Conservation (phyloP, 2,888 invertebrate genomes). For the Sericinus montela region DNA sequence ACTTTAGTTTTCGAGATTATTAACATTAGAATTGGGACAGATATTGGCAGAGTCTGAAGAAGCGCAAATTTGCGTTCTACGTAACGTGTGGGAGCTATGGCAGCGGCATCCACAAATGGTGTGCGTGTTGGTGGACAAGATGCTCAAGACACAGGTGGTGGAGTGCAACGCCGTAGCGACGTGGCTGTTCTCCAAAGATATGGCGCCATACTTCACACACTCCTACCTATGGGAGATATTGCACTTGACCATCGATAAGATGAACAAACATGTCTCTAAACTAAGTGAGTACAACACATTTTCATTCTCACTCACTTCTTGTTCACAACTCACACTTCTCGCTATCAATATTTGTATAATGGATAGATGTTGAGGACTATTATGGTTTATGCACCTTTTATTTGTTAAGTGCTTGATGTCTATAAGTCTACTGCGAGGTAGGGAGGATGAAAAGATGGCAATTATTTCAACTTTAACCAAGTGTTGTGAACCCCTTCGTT, state of each 20-base stretch:
- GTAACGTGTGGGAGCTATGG: slow-evolving; percentile 97
- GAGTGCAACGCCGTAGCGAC: slow-evolving; percentile 98
- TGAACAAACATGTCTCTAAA: slow-evolving; percentile 96
- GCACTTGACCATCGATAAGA: slow-evolving; percentile 96
- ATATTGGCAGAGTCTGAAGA: slow-evolving; percentile 95
- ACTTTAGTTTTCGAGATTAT: too few species aligned
- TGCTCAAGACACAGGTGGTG: slow-evolving; percentile 97
- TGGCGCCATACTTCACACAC: slow-evolving; percentile 94
- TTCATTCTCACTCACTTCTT: too few species aligned
- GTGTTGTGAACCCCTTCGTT: too few species aligned
- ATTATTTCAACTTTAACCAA: too few species aligned
- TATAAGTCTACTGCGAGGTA: too few species aligned
- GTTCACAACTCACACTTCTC: too few species aligned
- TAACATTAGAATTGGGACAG: slow-evolving; percentile 49
- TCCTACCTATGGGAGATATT: slow-evolving; percentile 98
- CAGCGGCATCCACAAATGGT: slow-evolving; percentile 97
- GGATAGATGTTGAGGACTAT: too few species aligned
- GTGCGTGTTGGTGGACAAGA: slow-evolving; percentile 96
- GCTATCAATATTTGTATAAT: too few species aligned
- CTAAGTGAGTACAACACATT: slow-evolving; percentile 78
- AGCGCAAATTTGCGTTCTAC: slow-evolving; percentile 95
- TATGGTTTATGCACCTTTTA: too few species aligned
- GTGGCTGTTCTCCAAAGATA: slow-evolving; percentile 98
- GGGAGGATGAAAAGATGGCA: too few species aligned
- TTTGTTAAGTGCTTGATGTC: too few species aligned